Conservation (phyloP, 2,888 invertebrate genomes). For the Mythimna pallens region DNA sequence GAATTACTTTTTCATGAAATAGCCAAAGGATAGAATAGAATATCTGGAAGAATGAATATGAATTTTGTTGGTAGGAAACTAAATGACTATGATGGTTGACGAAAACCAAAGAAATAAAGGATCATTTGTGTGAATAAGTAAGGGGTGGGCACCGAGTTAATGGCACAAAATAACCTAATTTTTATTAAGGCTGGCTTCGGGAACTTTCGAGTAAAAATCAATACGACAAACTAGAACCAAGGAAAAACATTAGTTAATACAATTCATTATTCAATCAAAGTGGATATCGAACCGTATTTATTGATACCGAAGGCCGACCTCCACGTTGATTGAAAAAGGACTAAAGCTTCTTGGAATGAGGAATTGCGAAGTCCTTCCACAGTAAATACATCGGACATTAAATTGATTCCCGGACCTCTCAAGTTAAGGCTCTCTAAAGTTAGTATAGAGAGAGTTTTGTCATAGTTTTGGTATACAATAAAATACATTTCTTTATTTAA, state of each 20-base stretch:
- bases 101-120: too few relatives aligned
- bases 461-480: too few relatives aligned
- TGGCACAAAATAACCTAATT: not conserved
- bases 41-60: too few relatives aligned
- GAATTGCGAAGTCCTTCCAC: conserved; percentile 3
- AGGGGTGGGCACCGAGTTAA: too few relatives aligned
- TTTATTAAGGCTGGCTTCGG: not conserved
- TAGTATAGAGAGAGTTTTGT: too few relatives aligned
- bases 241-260: conserved; percentile 11
- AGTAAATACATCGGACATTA: not conserved
- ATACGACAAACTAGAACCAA: not conserved
- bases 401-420: conserved; percentile 4
- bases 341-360: not conserved
- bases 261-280: conserved; percentile 30
- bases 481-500: too few relatives aligned
- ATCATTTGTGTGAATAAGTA: too few relatives aligned
- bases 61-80: too few relatives aligned
- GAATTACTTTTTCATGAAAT: too few relatives aligned
- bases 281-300: not conserved
- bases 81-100: too few relatives aligned
- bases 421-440: too few relatives aligned
- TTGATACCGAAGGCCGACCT: conserved; percentile 7
- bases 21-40: too few relatives aligned
- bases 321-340: conserved; percentile 22
- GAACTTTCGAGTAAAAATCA: conserved; percentile 5